Percentiles rank a stretch among this genome's conserved stretches.
Conservation (phyloP, 92 coral and sea anemone genomes). For the Actinernus sp. region DNA sequence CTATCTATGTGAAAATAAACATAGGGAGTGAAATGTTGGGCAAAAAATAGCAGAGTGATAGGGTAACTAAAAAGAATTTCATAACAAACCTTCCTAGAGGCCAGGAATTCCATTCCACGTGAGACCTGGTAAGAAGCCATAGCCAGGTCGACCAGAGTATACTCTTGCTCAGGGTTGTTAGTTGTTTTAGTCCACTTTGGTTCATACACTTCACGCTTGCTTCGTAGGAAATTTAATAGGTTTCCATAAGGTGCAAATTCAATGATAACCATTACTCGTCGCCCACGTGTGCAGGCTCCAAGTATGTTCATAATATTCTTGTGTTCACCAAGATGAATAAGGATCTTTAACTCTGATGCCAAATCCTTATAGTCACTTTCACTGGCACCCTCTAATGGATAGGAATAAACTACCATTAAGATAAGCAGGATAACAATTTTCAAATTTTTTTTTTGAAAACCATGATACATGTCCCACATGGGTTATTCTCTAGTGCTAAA, state of each 20-base stretch:
- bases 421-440: too few relatives aligned
- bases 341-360: conserved; percentile 82
- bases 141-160: conserved; percentile 66
- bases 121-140: conserved; percentile 73
- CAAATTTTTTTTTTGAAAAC: too few relatives aligned
- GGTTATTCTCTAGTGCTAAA: neutral
- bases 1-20: too few relatives aligned
- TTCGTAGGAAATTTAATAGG: conserved; percentile 63
- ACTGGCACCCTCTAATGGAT: conserved; percentile 57
- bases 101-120: conserved; percentile 73
- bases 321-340: conserved; percentile 83
- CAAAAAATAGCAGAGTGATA: too few relatives aligned
- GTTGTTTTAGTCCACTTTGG: conserved; percentile 69
- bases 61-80: too few relatives aligned
- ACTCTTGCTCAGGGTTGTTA: conserved; percentile 72
- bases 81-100: conserved; percentile 63
- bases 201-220: conserved; percentile 57
- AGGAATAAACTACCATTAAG: neutral
- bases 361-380: conserved; percentile 77
- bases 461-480: too few relatives aligned
- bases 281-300: conserved; percentile 75
- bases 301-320: conserved; percentile 80
- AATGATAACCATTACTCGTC: conserved; percentile 66
- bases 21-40: too few relatives aligned
- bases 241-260: conserved; percentile 83